Conservation (phyloP, 2,888 invertebrate species). For the Nomada ferruginata region DNA sequence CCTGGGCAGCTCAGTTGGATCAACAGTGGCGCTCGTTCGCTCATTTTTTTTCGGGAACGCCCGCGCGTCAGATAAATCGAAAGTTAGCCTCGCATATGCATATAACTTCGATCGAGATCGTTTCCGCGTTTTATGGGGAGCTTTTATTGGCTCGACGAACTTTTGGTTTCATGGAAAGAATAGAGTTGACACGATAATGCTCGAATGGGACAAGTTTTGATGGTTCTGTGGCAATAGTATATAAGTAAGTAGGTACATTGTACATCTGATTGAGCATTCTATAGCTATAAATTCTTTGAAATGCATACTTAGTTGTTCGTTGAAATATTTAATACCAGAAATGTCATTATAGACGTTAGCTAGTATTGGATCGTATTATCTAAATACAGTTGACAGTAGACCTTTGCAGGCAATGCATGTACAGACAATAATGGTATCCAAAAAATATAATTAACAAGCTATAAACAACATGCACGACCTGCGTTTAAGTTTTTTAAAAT, state of each 20-base stretch:
- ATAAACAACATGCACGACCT: no score
- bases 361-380: no score
- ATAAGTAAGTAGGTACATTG: background rate
- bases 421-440: background rate
- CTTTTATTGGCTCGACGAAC: background rate
- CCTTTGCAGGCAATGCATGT: background rate
- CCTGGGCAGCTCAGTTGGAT: conserved; percentile 45
- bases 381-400: no score
- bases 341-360: no score
- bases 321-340: background rate
- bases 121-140: conserved; percentile 16
- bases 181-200: conserved; percentile 5
- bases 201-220: background rate
- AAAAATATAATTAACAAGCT: background rate
- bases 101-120: conserved; percentile 20
- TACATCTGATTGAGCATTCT: background rate
- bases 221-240: background rate
- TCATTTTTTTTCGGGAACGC: conserved; percentile 21
- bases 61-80: conserved; percentile 49
- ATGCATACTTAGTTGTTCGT: background rate
- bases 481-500: no score
- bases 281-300: background rate
- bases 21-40: conserved; percentile 54
- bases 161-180: conserved; percentile 15
- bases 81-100: conserved; percentile 19